Percentiles rank a stretch among this genome's conserved stretches.
Conservation (phyloP, 2,888 invertebrate species). For the Zaprionus obscuricornis region DNA sequence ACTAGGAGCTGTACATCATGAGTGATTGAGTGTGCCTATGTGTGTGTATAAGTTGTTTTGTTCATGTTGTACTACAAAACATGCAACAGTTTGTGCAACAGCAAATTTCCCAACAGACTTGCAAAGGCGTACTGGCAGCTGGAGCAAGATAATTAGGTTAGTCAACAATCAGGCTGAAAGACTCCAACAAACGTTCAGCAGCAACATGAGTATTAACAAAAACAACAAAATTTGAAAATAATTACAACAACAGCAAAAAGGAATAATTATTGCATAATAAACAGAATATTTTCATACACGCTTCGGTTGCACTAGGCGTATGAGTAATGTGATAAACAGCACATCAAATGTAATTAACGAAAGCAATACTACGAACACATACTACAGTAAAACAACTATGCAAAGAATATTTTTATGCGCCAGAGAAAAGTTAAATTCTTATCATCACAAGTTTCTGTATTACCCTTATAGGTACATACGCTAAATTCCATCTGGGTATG, state of each 20-base stretch:
- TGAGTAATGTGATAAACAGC: slow-evolving; percentile 69
- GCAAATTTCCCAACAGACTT: slow-evolving; percentile 31
- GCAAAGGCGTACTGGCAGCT: slow-evolving; percentile 1
- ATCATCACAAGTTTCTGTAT: too few relatives aligned
- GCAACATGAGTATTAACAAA: neutral
- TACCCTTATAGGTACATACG: neutral
- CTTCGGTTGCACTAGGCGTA: slow-evolving; percentile 49
- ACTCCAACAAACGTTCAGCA: slow-evolving; percentile 13
- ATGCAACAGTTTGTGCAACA: slow-evolving; percentile 53
- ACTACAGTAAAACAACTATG: too few relatives aligned
- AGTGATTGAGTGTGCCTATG: neutral
- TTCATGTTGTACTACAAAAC: slow-evolving; percentile 33
- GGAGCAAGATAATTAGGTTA: slow-evolving; percentile 65
- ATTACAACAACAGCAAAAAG: too few relatives aligned
- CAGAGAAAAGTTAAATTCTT: too few relatives aligned
- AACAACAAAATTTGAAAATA: too few relatives aligned
- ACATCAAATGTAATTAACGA: slow-evolving; percentile 65
- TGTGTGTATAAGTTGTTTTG: slow-evolving; percentile 1
- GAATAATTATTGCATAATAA: slow-evolving; percentile 19
- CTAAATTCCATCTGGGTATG: too few relatives aligned
- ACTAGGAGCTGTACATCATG: neutral
- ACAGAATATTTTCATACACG: slow-evolving; percentile 43
- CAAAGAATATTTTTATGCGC: too few relatives aligned
- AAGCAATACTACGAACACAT: neutral
- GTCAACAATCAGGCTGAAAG: slow-evolving; percentile 61